Conservation (phyloP, 2,797 vertebrate species). For the Schizothorax lantsangensis region DNA sequence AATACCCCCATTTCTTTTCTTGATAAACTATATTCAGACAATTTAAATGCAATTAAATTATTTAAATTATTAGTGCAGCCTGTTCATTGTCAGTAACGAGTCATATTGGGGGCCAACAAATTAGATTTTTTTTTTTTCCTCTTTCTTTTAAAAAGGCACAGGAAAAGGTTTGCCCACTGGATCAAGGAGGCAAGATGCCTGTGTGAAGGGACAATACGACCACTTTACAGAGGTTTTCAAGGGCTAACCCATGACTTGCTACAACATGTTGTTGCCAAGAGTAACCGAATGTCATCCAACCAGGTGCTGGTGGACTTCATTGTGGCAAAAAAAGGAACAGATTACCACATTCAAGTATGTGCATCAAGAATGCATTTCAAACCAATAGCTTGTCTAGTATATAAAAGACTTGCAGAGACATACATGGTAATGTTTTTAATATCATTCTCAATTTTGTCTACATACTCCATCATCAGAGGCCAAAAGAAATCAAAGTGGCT, state of each 20-base stretch:
- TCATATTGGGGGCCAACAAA: no score
- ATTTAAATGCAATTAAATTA: neutral
- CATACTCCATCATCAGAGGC: neutral
- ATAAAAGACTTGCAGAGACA: neutral
- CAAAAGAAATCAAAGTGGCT: neutral
- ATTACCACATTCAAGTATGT: neutral
- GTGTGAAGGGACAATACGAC: no score
- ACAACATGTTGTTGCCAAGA: neutral
- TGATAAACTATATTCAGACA: neutral
- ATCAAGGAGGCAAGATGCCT: no score
- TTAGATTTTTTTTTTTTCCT: no score
- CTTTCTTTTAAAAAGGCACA: no score
- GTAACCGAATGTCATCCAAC: neutral
- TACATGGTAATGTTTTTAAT: neutral
- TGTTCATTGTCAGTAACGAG: neutral
- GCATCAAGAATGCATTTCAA: slow-evolving; percentile 9
- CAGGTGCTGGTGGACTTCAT: neutral
- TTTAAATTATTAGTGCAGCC: neutral
- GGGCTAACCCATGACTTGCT: no score
- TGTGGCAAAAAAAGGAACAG: slow-evolving; percentile 1
- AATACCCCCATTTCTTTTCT: neutral
- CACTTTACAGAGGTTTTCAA: no score
- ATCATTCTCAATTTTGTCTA: neutral
- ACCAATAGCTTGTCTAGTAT: slow-evolving; percentile 8
- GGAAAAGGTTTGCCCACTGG: no score